phyloP scores from a whole-genome alignment of 2,113 vertebrate species.

The Pogonocichla stellata region DNA sequence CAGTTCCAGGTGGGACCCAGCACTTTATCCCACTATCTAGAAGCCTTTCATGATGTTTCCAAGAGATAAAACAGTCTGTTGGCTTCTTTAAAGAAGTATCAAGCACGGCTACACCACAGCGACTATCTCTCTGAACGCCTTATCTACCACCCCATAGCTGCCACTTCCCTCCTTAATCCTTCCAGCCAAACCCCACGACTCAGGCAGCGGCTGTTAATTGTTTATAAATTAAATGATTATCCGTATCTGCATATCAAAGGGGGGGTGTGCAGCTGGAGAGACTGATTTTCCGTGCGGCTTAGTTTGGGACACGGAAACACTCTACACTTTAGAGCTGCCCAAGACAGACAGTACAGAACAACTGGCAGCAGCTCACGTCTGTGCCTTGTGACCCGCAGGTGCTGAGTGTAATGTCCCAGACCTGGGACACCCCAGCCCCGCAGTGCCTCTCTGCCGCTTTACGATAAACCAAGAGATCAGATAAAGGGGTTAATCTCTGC shows the following conservation, averaged over 20 bases:
- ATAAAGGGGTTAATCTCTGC: neutral
- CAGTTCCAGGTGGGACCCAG: constrained; percentile 1
- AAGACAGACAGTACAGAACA: neutral
- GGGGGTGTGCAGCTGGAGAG: neutral
- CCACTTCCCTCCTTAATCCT: constrained; percentile 14
- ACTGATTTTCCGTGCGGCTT: neutral
- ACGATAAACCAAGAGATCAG: neutral
- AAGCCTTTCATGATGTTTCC: constrained; percentile 23
- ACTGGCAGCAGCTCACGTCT: neutral
- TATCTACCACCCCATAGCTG: neutral
- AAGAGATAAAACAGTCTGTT: neutral
- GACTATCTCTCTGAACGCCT: neutral
- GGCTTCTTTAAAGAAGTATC: neutral
- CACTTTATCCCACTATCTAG: neutral
- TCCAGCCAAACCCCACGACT: neutral
- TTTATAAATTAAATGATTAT: constrained; percentile 35
- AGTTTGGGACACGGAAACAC: neutral
- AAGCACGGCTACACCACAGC: neutral
- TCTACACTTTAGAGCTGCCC: neutral
- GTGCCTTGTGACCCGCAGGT: neutral
- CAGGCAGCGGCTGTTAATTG: neutral
- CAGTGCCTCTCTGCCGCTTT: neutral
- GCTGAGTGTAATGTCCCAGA: fast-evolving
- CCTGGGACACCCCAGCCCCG: neutral
- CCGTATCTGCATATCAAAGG: constrained; percentile 20